Percentiles rank a stretch among this genome's conserved stretches.
These are phyloP conservation scores for Parazoanthus atlanticus DNA, from an alignment of 92 coral and sea anemone genomes.

Conservation along the genomic window DNA sequence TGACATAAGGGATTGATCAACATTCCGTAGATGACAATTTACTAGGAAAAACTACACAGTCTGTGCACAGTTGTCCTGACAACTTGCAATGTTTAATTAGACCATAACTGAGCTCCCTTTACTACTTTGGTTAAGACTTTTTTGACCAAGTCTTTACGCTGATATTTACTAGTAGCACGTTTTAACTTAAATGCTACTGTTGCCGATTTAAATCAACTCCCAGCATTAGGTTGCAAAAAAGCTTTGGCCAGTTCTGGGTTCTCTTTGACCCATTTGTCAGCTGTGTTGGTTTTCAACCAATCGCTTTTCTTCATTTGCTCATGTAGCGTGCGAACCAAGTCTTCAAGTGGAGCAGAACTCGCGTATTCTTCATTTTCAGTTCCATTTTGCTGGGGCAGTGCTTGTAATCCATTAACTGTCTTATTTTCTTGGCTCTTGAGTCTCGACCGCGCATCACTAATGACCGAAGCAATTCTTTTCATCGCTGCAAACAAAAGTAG, in stretches of 20 bases:
- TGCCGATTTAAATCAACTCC: background rate
- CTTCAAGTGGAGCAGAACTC: slow-evolving; percentile 56
- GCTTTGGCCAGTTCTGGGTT: slow-evolving; percentile 83
- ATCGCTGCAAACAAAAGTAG: slow-evolving; percentile 7
- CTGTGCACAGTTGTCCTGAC: too few species aligned
- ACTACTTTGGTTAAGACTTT: background rate
- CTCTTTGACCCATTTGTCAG: slow-evolving; percentile 81
- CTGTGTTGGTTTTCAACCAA: slow-evolving; percentile 76
- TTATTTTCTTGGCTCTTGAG: background rate
- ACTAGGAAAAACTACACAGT: too few species aligned
- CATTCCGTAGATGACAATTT: too few species aligned
- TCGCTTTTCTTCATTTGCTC: slow-evolving; percentile 65
- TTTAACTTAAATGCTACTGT: background rate
- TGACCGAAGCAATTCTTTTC: background rate
- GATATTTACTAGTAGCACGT: too few species aligned
- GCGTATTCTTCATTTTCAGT: background rate
- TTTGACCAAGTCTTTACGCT: too few species aligned
- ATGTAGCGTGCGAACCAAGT: slow-evolving; percentile 61
- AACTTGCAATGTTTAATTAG: too few species aligned
- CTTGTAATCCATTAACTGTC: background rate
- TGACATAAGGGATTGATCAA: too few species aligned
- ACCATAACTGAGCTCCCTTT: too few species aligned
- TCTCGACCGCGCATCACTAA: background rate
- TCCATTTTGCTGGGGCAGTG: background rate
- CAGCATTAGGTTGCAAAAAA: slow-evolving; percentile 22